These are phyloP conservation scores for Heliconius erato DNA, from an alignment of 2,888 invertebrate genomes.

Conservation along the genomic window DNA sequence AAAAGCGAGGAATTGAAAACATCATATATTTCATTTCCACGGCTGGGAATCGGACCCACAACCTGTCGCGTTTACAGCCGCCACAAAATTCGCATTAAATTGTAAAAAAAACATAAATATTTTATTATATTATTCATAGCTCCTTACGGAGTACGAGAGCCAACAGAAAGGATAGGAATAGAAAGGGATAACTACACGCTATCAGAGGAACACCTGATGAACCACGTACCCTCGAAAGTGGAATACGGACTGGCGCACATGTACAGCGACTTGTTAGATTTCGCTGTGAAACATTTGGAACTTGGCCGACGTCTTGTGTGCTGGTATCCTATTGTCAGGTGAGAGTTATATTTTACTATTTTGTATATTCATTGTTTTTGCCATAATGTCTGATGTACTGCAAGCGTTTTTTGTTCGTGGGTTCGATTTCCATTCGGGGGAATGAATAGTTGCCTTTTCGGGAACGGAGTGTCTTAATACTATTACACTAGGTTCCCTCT, in stretches of 20 bases:
- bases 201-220: slow-evolving; percentile 87
- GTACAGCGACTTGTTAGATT: slow-evolving; percentile 93
- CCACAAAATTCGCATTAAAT: too few relatives aligned
- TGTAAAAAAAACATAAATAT: too few relatives aligned
- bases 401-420: background rate
- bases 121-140: slow-evolving; percentile 85
- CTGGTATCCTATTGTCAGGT: slow-evolving; percentile 97
- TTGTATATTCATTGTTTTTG: background rate
- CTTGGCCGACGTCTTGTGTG: slow-evolving; percentile 94
- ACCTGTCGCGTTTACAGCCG: too few relatives aligned
- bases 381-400: background rate
- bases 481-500: too few relatives aligned
- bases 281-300: slow-evolving; percentile 91
- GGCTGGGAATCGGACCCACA: too few relatives aligned
- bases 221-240: slow-evolving; percentile 94
- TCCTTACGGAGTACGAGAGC: slow-evolving; percentile 98
- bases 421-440: background rate
- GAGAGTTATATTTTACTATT: slow-evolving; percentile 31
- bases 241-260: slow-evolving; percentile 94
- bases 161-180: slow-evolving; percentile 94
- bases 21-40: too few relatives aligned
- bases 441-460: too few relatives aligned
- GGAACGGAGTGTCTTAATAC: too few relatives aligned
- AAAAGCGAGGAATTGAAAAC: too few relatives aligned
- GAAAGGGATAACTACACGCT: slow-evolving; percentile 87